phyloP scores from a whole-genome alignment of 2,888 invertebrate species.

The Microctonus hyperodae region DNA sequence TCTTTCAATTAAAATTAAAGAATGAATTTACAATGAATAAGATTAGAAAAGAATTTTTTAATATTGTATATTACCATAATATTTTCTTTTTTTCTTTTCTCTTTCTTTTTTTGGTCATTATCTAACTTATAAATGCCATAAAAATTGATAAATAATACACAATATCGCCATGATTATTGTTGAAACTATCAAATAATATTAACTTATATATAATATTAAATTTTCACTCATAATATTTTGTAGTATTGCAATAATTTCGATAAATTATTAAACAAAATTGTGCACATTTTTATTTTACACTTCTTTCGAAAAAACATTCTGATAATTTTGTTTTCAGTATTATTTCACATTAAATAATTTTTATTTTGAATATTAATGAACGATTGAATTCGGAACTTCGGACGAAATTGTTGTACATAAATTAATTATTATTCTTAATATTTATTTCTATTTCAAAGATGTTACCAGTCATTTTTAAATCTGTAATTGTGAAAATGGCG shows the following conservation, averaged over 20 bases:
- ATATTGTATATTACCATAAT: neutral
- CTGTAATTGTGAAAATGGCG: neutral
- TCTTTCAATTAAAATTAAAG: slow-evolving; percentile 10
- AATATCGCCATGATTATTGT: neutral
- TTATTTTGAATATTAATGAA: neutral
- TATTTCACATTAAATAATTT: neutral
- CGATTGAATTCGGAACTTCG: neutral
- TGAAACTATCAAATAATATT: neutral
- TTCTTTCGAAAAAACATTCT: no score
- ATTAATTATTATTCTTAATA: neutral
- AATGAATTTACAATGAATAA: neutral
- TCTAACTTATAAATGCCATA: neutral
- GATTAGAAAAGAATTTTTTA: neutral
- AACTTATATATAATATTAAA: neutral
- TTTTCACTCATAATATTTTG: neutral
- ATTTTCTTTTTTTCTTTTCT: no score
- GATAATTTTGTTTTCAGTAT: no score
- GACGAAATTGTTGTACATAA: no score
- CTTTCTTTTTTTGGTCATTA: neutral
- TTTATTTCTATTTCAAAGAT: neutral
- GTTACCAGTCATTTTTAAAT: neutral
- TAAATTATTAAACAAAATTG: neutral
- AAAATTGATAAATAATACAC: neutral
- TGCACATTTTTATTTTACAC: no score
- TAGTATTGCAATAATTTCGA: neutral